Conservation (phyloP, 2,888 invertebrate species). For the Trypoxylon attenuatum region DNA sequence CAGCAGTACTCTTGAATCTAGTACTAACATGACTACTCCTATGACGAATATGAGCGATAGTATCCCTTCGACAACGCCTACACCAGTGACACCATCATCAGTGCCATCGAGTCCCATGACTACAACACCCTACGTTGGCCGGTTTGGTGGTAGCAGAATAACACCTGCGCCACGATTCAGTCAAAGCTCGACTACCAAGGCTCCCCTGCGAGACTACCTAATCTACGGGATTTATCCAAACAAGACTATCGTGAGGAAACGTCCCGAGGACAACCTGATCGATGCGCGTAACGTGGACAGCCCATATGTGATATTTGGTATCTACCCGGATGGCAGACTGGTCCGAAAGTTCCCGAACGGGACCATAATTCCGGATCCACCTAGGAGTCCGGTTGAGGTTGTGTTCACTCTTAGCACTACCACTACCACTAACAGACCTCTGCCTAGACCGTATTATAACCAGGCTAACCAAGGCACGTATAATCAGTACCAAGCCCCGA, state of each 20-base stretch:
- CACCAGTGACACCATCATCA: conserved; percentile 51
- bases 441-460: conserved; percentile 60
- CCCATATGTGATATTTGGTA: conserved; percentile 85
- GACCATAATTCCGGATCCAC: conserved; percentile 82
- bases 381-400: conserved; percentile 71
- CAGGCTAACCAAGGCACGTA: conserved; percentile 63
- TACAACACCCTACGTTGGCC: conserved; percentile 65
- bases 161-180: conserved; percentile 67
- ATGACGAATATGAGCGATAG: not conserved
- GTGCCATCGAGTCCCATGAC: too few relatives aligned
- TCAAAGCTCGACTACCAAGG: conserved; percentile 62
- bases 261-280: conserved; percentile 81
- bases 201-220: conserved; percentile 81
- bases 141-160: conserved; percentile 62
- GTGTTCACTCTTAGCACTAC: conserved; percentile 72
- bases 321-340: conserved; percentile 86
- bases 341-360: conserved; percentile 88
- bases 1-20: conserved; percentile 10
- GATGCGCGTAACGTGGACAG: conserved; percentile 82
- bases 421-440: conserved; percentile 71
- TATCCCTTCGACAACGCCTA: conserved; percentile 63
- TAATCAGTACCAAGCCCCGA: conserved; percentile 62
- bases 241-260: conserved; percentile 86
- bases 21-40: conserved; percentile 19
- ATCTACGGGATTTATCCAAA: conserved; percentile 87